Conservation (phyloP, 2,113 vertebrate species). For the Caranx ignobilis region DNA sequence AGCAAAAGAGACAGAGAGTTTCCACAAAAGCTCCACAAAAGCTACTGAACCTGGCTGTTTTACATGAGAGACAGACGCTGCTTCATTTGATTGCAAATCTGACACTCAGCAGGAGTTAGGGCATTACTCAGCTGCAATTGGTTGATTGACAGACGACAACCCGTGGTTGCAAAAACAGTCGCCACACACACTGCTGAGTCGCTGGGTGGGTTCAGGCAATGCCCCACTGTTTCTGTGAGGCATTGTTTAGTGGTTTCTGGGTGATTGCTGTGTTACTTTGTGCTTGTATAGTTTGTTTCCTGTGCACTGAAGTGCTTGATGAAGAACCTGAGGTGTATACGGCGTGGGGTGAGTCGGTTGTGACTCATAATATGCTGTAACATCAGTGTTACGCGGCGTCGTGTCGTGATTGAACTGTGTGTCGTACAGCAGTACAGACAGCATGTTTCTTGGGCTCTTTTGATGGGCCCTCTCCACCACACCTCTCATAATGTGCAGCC, state of each 20-base stretch:
- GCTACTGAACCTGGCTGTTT: background rate
- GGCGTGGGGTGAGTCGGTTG: constrained; percentile 28
- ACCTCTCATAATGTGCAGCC: constrained; percentile 73
- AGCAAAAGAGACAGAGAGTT: background rate
- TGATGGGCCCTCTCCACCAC: constrained; percentile 61
- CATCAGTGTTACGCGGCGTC: constrained; percentile 21
- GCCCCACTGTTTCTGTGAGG: background rate
- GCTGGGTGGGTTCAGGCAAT: background rate
- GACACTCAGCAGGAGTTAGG: background rate
- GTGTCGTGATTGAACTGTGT: constrained; percentile 50
- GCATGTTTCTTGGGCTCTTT: constrained; percentile 53
- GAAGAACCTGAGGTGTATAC: constrained; percentile 1
- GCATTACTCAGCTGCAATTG: background rate
- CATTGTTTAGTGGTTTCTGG: background rate
- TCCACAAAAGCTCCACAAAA: background rate
- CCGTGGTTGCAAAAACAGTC: background rate
- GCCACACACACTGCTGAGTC: background rate
- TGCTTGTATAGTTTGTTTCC: background rate
- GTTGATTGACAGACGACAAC: background rate
- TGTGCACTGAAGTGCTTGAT: background rate
- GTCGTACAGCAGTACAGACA: constrained; percentile 27
- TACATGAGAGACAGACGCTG: background rate
- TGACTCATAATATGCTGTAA: constrained; percentile 43
- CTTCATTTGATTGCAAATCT: background rate
- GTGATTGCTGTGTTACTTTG: background rate